Conservation (phyloP, 2,888 invertebrate genomes). For the Labia minor region DNA sequence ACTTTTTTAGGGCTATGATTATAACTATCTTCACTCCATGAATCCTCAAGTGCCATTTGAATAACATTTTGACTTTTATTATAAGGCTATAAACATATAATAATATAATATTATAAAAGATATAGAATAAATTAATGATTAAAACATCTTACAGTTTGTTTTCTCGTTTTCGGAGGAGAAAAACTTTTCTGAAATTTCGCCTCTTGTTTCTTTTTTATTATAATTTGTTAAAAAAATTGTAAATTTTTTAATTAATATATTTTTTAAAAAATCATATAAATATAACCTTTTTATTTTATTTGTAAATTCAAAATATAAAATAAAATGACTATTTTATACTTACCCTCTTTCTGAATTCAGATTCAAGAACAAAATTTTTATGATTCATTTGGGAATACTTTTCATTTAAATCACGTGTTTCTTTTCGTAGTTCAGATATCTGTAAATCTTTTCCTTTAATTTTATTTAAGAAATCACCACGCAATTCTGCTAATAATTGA, state of each 20-base stretch:
- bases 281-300: not conserved
- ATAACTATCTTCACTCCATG: not conserved
- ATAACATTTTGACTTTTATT: not conserved
- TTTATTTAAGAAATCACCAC: not conserved
- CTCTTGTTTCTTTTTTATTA: not conserved
- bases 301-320: too few relatives aligned
- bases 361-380: not conserved
- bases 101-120: not conserved
- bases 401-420: not conserved
- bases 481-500: not conserved
- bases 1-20: not conserved
- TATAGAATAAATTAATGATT: not conserved
- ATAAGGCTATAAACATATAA: not conserved
- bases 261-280: not conserved
- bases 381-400: not conserved
- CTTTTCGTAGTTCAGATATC: not conserved
- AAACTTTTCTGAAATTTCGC: not conserved
- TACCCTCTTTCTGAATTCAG: not conserved
- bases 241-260: not conserved
- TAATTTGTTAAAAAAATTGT: not conserved
- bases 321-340: not conserved
- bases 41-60: not conserved
- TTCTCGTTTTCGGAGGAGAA: not conserved
- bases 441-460: not conserved
- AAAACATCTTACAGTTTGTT: not conserved